A percentile compares a stretch with the other conserved stretches of the same genome.
These are phyloP conservation scores for Anguilla pacifica DNA, from an alignment of 2,797 vertebrate genomes.

Conservation along the genomic window DNA sequence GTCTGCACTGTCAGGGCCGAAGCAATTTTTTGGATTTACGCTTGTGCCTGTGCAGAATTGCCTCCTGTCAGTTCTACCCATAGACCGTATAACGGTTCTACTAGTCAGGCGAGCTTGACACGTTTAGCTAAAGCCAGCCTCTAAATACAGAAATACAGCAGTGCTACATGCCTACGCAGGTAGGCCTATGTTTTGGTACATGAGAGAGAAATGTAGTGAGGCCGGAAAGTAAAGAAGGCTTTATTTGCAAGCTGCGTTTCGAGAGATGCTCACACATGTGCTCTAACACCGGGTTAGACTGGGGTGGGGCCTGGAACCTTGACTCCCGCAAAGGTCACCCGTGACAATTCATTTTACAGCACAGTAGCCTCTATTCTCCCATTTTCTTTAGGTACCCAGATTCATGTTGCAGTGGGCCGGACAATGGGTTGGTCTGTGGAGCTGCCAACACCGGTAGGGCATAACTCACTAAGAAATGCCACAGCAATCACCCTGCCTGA, in stretches of 20 bases:
- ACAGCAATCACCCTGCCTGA: not conserved
- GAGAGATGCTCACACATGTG: not conserved
- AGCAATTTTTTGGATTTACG: not conserved
- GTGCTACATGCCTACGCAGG: not conserved
- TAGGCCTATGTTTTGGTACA: not conserved
- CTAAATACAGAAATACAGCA: not conserved
- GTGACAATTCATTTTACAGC: not conserved
- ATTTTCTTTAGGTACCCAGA: not conserved
- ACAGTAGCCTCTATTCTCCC: not conserved
- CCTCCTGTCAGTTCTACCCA: not conserved
- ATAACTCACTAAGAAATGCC: not conserved
- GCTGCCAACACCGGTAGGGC: not conserved
- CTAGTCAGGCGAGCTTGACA: not conserved
- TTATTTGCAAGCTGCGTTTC: not conserved
- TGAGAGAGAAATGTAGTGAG: too few species aligned
- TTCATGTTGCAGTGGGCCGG: not conserved
- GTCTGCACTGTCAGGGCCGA: not conserved
- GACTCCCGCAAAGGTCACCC: not conserved
- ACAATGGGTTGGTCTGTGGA: not conserved
- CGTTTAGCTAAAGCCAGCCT: slow-evolving; percentile 2
- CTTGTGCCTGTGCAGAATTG: not conserved
- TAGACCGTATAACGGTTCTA: not conserved
- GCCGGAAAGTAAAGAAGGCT: not conserved
- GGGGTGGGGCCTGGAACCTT: not conserved
- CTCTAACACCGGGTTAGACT: not conserved